These are phyloP conservation scores for Machimus rusticus DNA, from an alignment of 2,888 invertebrate species.

Conservation along the genomic window DNA sequence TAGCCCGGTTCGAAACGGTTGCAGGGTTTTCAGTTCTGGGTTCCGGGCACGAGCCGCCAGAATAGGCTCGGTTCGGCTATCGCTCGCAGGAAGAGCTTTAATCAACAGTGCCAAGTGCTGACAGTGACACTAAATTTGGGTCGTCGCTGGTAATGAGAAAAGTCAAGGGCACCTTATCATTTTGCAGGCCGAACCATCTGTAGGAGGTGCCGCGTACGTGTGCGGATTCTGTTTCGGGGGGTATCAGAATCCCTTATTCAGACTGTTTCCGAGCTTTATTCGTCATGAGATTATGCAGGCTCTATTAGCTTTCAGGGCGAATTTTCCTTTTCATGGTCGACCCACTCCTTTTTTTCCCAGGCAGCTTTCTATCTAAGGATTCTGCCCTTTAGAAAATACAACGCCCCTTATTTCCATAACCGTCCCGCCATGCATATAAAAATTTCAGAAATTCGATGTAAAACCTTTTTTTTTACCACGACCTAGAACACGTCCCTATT, in stretches of 20 bases:
- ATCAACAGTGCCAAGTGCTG: conserved; percentile 4
- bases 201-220: not conserved
- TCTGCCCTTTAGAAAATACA: not conserved
- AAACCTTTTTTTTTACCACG: not conserved
- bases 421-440: not conserved
- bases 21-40: not conserved
- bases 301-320: not conserved
- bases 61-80: not conserved
- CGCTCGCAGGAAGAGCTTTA: not conserved
- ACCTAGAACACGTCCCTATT: not conserved
- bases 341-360: not conserved
- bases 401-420: not conserved
- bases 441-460: not conserved
- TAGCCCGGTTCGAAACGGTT: not conserved
- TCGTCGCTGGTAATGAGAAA: not conserved
- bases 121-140: conserved; percentile 20
- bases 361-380: not conserved
- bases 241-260: not conserved
- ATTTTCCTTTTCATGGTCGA: not conserved
- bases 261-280: not conserved
- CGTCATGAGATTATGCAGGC: not conserved
- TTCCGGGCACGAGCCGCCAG: not conserved
- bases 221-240: not conserved
- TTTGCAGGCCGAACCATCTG: not conserved
- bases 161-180: conserved; percentile 14